These are phyloP conservation scores for Drosophila atripex DNA, from an alignment of 2,888 invertebrate genomes.

Conservation along the genomic window DNA sequence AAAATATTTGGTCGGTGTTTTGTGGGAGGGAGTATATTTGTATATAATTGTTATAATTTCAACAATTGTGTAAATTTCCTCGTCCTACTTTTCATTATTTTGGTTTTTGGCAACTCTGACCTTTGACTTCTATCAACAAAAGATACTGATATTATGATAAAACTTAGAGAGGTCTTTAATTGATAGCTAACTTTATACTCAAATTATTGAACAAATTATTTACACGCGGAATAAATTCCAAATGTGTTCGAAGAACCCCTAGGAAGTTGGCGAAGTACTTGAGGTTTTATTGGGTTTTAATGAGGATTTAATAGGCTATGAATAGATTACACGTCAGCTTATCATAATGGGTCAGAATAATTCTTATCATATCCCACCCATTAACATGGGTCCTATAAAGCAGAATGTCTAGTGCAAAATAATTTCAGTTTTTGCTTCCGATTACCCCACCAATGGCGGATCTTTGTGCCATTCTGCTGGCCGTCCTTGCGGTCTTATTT, in stretches of 20 bases:
- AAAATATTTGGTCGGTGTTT: not conserved
- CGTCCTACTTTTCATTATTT: too few species aligned
- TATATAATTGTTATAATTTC: too few species aligned
- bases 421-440: conserved; percentile 17
- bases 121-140: too few species aligned
- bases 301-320: not conserved
- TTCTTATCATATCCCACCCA: conserved; percentile 11
- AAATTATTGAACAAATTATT: too few species aligned
- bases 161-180: too few species aligned
- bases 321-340: conserved; percentile 6
- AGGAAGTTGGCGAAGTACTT: not conserved
- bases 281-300: not conserved
- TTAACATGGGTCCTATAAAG: conserved; percentile 17
- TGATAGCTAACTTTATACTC: too few species aligned
- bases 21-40: too few species aligned
- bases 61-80: too few species aligned
- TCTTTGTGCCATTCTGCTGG: conserved; percentile 7
- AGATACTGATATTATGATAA: too few species aligned
- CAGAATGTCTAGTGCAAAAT: not conserved
- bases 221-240: too few species aligned
- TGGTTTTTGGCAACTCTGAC: too few species aligned
- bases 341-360: conserved; percentile 5
- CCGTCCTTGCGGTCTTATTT: conserved; percentile 26
- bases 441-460: conserved; percentile 7
- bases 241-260: not conserved